Percentiles rank a stretch among this genome's conserved stretches.
Conservation (phyloP, 2,797 vertebrate species). For the Serranus cabrilla region DNA sequence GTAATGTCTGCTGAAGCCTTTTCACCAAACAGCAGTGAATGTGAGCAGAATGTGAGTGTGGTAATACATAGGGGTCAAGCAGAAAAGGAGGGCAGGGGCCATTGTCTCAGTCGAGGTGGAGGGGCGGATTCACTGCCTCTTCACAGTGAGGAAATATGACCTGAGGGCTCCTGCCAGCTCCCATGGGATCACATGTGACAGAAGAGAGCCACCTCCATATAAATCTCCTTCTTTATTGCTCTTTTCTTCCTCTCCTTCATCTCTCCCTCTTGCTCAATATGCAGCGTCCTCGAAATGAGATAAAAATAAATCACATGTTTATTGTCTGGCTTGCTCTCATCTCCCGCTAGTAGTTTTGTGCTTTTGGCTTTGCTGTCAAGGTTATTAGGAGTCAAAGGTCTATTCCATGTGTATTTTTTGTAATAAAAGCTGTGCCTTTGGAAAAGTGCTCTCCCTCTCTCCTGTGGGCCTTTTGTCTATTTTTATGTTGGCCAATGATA, state of each 20-base stretch:
- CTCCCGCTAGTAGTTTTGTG: constrained; percentile 17
- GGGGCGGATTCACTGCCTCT: constrained; percentile 65
- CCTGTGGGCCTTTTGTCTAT: constrained; percentile 8
- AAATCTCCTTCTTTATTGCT: constrained; percentile 85
- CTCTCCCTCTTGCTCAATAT: constrained; percentile 65
- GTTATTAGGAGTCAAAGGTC: constrained; percentile 44
- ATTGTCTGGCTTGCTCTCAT: constrained; percentile 56
- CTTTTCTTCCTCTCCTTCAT: constrained; percentile 58
- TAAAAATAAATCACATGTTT: constrained; percentile 82
- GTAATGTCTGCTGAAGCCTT: constrained; percentile 35
- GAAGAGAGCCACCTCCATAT: constrained; percentile 78
- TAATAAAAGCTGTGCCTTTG: constrained; percentile 42
- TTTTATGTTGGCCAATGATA: constrained; percentile 29
- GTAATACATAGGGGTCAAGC: constrained; percentile 62
- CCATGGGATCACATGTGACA: constrained; percentile 80
- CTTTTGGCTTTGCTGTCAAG: constrained; percentile 37
- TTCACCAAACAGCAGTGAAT: constrained; percentile 33
- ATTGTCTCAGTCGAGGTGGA: constrained; percentile 69
- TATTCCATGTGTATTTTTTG: constrained; percentile 31
- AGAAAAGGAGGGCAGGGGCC: constrained; percentile 65
- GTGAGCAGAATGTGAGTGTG: constrained; percentile 50
- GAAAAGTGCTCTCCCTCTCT: constrained; percentile 15
- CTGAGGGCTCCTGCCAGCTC: constrained; percentile 77
- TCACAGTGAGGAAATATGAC: constrained; percentile 83
- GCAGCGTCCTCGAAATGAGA: constrained; percentile 66